Conservation (phyloP, 2,888 invertebrate species). For the Acronicta alni region DNA sequence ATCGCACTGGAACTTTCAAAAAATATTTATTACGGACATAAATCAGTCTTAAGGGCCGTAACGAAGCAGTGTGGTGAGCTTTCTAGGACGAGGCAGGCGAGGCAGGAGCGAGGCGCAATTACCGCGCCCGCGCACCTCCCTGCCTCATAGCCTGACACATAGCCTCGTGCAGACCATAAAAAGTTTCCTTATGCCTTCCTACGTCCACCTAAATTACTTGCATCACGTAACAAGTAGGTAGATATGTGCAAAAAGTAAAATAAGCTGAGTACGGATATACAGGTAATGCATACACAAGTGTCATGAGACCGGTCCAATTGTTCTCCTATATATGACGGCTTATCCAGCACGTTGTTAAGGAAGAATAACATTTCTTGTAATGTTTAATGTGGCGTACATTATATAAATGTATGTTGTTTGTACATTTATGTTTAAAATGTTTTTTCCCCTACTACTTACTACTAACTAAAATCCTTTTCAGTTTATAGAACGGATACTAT, state of each 20-base stretch:
- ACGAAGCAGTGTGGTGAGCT: constrained; percentile 81
- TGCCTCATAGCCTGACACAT: constrained; percentile 42
- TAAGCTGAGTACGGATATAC: constrained; percentile 42
- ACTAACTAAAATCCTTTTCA: too few relatives aligned
- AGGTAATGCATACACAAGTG: constrained; percentile 42
- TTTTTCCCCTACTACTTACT: too few relatives aligned
- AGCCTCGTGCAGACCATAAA: constrained; percentile 46
- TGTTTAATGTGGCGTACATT: constrained; percentile 11
- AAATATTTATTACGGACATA: constrained; percentile 87
- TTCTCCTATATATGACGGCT: constrained; percentile 49
- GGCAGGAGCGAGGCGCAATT: constrained; percentile 72
- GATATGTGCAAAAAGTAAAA: constrained; percentile 49
- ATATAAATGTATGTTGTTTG: constrained; percentile 2
- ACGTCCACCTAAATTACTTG: constrained; percentile 54
- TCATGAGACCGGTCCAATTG: constrained; percentile 51
- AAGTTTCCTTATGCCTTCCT: constrained; percentile 51
- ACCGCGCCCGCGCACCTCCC: constrained; percentile 45
- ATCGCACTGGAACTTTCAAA: constrained; percentile 88
- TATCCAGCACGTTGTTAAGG: constrained; percentile 44
- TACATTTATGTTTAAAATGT: not conserved
- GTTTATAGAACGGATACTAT: too few relatives aligned
- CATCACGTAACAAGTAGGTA: constrained; percentile 51
- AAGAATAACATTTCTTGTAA: constrained; percentile 33
- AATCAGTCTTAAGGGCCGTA: constrained; percentile 88
- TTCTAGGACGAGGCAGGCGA: constrained; percentile 84